These are phyloP conservation scores for Sebastes nivosus DNA, from an alignment of 2,797 vertebrate species.

Conservation along the genomic window DNA sequence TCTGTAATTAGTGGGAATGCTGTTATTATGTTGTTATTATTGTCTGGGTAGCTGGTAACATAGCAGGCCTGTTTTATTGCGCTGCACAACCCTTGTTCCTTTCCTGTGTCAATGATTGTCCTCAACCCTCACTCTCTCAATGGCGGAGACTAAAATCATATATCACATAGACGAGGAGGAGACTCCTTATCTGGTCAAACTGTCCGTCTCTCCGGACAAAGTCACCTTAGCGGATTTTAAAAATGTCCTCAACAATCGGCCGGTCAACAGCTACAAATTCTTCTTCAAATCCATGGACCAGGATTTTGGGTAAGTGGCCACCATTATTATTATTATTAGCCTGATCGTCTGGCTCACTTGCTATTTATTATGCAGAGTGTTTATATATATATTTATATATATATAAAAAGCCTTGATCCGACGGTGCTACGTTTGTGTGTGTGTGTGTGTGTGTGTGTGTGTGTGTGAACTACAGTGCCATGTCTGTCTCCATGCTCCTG, in stretches of 20 bases:
- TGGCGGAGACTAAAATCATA: constrained; percentile 99
- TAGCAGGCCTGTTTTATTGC: constrained; percentile 72
- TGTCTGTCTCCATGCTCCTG: constrained; percentile 64
- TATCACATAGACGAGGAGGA: constrained; percentile 99
- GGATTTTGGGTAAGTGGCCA: constrained; percentile 93
- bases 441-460: constrained; percentile 23
- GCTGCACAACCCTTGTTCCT: constrained; percentile 77
- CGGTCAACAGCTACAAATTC: constrained; percentile 97
- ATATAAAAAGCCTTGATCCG: background rate
- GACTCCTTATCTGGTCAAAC: constrained; percentile 97
- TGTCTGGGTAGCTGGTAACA: constrained; percentile 72
- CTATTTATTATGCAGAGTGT: background rate
- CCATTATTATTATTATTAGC: constrained; percentile 44
- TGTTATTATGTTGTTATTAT: constrained; percentile 54
- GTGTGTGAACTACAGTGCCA: constrained; percentile 28
- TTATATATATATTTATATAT: background rate
- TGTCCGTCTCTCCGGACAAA: constrained; percentile 93
- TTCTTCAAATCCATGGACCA: constrained; percentile 99
- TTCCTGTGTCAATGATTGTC: constrained; percentile 84
- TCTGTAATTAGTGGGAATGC: constrained; percentile 59
- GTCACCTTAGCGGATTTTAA: constrained; percentile 98
- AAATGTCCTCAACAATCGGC: constrained; percentile 97
- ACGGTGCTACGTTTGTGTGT: background rate
- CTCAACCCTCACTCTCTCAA: constrained; percentile 84
- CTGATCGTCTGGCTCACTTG: background rate